These are phyloP conservation scores for Zele albiditarsus DNA, from an alignment of 2,888 invertebrate species.

Conservation along the genomic window DNA sequence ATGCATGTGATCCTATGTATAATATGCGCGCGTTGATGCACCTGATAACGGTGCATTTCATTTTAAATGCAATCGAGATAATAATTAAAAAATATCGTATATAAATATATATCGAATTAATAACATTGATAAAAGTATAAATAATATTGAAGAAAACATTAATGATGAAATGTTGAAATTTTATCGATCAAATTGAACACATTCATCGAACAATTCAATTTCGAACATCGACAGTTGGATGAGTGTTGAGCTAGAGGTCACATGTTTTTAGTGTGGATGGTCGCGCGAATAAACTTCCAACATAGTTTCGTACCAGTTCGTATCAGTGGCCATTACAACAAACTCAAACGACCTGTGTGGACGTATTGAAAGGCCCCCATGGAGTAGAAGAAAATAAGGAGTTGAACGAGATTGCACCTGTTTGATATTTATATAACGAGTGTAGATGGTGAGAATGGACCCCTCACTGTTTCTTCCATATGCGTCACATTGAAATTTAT, in stretches of 20 bases:
- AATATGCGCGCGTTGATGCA: neutral
- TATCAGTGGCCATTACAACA: conserved; percentile 46
- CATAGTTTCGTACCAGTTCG: conserved; percentile 41
- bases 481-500: too few relatives aligned
- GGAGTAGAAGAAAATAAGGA: neutral
- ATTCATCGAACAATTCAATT: conserved; percentile 34
- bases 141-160: too few relatives aligned
- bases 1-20: neutral
- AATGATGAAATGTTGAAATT: too few relatives aligned
- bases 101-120: too few relatives aligned
- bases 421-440: too few relatives aligned
- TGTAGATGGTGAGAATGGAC: too few relatives aligned
- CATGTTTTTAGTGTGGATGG: neutral
- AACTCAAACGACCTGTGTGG: conserved; percentile 36
- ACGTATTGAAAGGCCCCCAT: conserved; percentile 6
- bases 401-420: neutral
- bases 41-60: neutral
- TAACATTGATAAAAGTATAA: too few relatives aligned
- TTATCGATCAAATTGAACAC: too few relatives aligned
- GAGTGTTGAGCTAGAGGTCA: neutral
- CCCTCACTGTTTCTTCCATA: too few relatives aligned
- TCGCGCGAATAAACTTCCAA: conserved; percentile 26
- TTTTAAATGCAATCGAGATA: neutral
- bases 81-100: neutral
- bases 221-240: conserved; percentile 22